These are phyloP conservation scores for Agrotis segetum DNA, from an alignment of 2,888 invertebrate genomes.

Conservation along the genomic window DNA sequence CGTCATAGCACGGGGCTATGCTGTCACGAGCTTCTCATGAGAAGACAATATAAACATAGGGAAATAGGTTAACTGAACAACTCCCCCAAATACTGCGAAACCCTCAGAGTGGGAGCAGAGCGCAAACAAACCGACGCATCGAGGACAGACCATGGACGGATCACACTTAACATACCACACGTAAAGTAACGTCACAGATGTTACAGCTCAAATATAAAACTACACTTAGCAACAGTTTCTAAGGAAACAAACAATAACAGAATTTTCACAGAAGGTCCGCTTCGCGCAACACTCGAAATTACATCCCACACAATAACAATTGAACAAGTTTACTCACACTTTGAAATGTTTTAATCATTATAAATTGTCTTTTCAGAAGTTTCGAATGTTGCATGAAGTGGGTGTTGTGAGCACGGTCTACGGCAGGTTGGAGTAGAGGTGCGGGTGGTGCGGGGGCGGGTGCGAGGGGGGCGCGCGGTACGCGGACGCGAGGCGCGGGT, in stretches of 20 bases:
- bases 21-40: conserved; percentile 5
- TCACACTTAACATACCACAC: conserved; percentile 73
- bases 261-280: not conserved
- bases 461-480: conserved; percentile 60
- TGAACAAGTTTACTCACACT: not conserved
- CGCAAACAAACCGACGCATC: conserved; percentile 52
- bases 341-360: no score
- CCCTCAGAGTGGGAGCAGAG: conserved; percentile 27
- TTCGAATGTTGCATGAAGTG: conserved; percentile 11
- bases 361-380: not conserved
- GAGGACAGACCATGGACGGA: conserved; percentile 81
- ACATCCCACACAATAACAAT: no score
- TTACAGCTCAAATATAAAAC: conserved; percentile 45
- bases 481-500: conserved; percentile 69
- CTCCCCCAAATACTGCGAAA: conserved; percentile 13
- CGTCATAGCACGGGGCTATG: not conserved
- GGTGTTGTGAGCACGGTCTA: conserved; percentile 43
- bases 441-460: conserved; percentile 57
- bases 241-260: conserved; percentile 8
- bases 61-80: conserved; percentile 15
- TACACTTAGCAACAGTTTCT: conserved; percentile 34
- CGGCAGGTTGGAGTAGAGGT: conserved; percentile 73
- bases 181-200: conserved; percentile 41
- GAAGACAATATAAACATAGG: conserved; percentile 3
- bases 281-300: conserved; percentile 2